phyloP scores from a whole-genome alignment of 2,888 invertebrate genomes.

The Ecdyonurus torrentis region DNA sequence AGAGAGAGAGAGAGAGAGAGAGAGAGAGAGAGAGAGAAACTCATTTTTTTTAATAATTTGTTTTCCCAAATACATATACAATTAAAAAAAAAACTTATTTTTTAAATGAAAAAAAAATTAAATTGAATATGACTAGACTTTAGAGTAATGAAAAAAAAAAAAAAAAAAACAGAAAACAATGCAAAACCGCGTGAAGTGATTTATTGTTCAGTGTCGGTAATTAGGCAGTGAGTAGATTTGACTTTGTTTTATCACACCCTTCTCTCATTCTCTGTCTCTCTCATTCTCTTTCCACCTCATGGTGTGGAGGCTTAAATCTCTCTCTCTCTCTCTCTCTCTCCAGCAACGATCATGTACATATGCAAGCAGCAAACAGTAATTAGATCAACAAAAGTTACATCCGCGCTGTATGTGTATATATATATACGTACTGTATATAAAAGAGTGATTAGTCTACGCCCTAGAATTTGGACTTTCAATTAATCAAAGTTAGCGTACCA shows the following conservation, averaged over 20 bases:
- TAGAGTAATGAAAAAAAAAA: too few relatives aligned
- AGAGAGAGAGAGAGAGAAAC: too few relatives aligned
- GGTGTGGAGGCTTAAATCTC: conserved; percentile 6
- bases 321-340: conserved; percentile 9
- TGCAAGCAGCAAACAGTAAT: neutral
- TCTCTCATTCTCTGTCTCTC: conserved; percentile 3
- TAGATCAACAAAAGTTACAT: neutral
- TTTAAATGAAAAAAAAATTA: too few relatives aligned
- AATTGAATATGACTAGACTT: too few relatives aligned
- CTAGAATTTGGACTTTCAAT: neutral
- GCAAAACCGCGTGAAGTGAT: conserved; percentile 7
- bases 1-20: too few relatives aligned
- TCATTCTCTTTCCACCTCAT: conserved; percentile 5
- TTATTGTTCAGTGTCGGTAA: conserved; percentile 12
- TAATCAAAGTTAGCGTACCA: neutral
- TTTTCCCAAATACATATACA: too few relatives aligned
- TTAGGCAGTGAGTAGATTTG: conserved; percentile 9
- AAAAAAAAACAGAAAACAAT: too few relatives aligned
- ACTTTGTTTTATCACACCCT: neutral
- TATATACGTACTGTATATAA: too few relatives aligned
- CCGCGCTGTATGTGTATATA: too few relatives aligned
- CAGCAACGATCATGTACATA: too few relatives aligned
- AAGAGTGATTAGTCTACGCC: neutral
- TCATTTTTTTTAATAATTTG: too few relatives aligned
- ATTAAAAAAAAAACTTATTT: too few relatives aligned